Conservation (phyloP, 2,888 invertebrate genomes). For the Scaptomyza caliginosa region DNA sequence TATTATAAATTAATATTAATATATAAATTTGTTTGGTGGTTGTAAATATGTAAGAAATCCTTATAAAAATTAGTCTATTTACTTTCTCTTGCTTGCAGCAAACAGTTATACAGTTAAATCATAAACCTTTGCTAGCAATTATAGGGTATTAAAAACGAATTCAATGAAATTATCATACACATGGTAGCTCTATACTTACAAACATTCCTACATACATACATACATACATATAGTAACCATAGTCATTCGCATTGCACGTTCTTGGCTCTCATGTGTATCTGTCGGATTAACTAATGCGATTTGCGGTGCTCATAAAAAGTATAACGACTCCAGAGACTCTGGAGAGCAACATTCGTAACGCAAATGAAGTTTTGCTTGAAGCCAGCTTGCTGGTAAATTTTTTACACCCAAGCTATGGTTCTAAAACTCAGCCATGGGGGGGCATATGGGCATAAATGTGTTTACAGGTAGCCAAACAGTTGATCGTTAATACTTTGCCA, state of each 20-base stretch:
- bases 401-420: conserved; percentile 38
- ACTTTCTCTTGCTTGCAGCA: not conserved
- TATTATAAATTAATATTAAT: too few species aligned
- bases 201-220: conserved; percentile 3
- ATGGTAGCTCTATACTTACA: not conserved
- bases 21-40: too few species aligned
- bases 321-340: conserved; percentile 61
- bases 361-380: conserved; percentile 47
- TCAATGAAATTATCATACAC: conserved; percentile 70
- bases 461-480: conserved; percentile 56
- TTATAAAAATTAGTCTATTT: too few species aligned
- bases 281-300: conserved; percentile 77
- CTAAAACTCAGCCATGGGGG: conserved; percentile 58
- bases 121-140: not conserved
- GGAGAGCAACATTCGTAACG: conserved; percentile 29
- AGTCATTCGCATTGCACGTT: conserved; percentile 40
- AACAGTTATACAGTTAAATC: not conserved
- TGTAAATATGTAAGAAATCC: too few species aligned
- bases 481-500: conserved; percentile 51
- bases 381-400: conserved; percentile 23
- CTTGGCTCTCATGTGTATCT: conserved; percentile 62
- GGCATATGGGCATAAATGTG: conserved; percentile 42
- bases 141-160: conserved; percentile 54
- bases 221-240: conserved; percentile 31
- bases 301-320: conserved; percentile 74